Base-by-base conservation (phyloP, 1,140 invertebrate species). In the Cyrtorhinus lividipennis region DNA sequence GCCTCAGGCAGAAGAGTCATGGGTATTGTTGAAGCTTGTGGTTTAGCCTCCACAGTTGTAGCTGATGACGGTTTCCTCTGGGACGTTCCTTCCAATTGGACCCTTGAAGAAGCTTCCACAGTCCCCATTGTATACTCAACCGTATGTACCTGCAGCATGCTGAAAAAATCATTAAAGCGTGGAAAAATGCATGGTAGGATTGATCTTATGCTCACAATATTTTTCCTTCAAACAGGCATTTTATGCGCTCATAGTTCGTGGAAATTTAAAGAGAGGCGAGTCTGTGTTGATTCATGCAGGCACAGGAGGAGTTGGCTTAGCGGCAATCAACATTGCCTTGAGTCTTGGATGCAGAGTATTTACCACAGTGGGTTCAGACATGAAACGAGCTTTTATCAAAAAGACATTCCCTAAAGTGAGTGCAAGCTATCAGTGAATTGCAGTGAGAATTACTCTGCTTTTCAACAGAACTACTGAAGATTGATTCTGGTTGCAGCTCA, bases 271-370 rank as follows among this genome's bases (percentile, higher is more conserved):
- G 69, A 77, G 80, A 62, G 92, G 92, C 1, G 90, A 98, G 69
- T 81, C 79, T 30, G 80, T 98, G 24, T 79, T 98, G 0, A 88
- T 98, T 67, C 95, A 98, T 72, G 92, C 95, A 61, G 95, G 95
- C 65, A 87, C 88, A 67, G 95, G 95, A 67, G 95, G 93, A 68
- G 93, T 98, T 24, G 95, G 95, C 3, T 91, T 95, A 77, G 94
- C 94, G 5, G 91, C 93, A 65, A 97, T 98, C 68, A 79, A 90
- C 5, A 91, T 98, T 69, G 92, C 92, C 24, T 76, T 97, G 5
- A 81, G 87, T 69, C 81, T 87, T 74, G 90, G 89, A 13, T 88
- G 91, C 74, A 81, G 72, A 26, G 86, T 78, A 59, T 95, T 82
- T 73, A 93, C 91, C 0, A 95, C 92, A 0, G 90, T 94, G 26